phyloP scores from a whole-genome alignment of 2,797 vertebrate species.

The Sebastes vulpes region DNA sequence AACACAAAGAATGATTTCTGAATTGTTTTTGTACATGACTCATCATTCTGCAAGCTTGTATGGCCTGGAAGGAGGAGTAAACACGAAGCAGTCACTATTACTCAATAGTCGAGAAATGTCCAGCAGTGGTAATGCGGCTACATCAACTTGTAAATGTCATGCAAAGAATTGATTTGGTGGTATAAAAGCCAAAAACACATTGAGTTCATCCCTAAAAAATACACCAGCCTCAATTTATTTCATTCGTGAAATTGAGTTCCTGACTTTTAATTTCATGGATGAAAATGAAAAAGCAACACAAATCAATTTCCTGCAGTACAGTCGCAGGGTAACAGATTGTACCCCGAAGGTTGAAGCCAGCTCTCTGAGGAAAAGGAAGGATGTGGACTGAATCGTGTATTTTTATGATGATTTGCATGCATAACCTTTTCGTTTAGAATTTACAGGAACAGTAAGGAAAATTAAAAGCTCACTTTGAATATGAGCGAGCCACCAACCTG shows the following conservation, averaged over 20 bases:
- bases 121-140: neutral
- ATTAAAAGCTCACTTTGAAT: neutral
- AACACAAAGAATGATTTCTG: neutral
- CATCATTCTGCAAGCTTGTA: neutral
- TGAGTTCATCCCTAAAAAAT: neutral
- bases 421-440: neutral
- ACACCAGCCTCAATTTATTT: neutral
- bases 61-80: neutral
- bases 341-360: neutral
- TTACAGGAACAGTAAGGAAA: neutral
- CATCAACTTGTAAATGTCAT: neutral
- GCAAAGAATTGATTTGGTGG: neutral
- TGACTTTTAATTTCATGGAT: conserved; percentile 52
- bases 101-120: neutral
- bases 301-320: conserved; percentile 41
- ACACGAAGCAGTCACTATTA: neutral
- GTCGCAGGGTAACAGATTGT: neutral
- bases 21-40: neutral
- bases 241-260: conserved; percentile 33
- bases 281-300: conserved; percentile 25
- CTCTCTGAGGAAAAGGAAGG: neutral
- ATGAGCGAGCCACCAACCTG: neutral
- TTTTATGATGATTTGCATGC: conserved; percentile 11
- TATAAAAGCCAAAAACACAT: neutral
- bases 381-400: neutral